These are phyloP conservation scores for Syrrhaptes paradoxus DNA, from an alignment of 2,113 vertebrate species.

Conservation along the genomic window DNA sequence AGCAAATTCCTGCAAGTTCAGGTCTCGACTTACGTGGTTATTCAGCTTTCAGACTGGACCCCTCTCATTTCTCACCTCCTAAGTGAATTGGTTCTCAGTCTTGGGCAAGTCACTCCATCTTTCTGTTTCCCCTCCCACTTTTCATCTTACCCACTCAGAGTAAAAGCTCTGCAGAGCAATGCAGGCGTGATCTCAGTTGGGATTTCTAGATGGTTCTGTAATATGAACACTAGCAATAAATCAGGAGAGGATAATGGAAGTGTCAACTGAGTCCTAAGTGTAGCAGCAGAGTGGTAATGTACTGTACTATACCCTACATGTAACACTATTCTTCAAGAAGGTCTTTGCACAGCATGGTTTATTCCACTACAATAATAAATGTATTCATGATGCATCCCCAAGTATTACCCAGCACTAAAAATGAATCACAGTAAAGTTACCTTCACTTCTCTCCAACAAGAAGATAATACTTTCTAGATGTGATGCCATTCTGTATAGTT, in stretches of 20 bases:
- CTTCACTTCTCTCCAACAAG: slow-evolving; percentile 45
- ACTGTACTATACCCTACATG: neutral
- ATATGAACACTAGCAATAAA: slow-evolving; percentile 42
- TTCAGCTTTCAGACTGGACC: neutral
- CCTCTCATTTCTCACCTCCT: neutral
- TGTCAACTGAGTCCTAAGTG: slow-evolving; percentile 25
- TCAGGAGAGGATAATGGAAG: slow-evolving; percentile 54
- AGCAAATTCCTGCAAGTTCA: neutral
- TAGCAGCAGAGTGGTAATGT: slow-evolving; percentile 38
- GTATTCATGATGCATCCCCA: slow-evolving; percentile 41
- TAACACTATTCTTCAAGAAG: slow-evolving; percentile 17
- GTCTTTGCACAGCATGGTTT: slow-evolving; percentile 33
- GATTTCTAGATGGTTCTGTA: slow-evolving; percentile 53
- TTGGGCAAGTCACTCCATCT: neutral
- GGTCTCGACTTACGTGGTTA: neutral
- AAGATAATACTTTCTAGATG: slow-evolving; percentile 65
- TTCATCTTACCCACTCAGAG: neutral
- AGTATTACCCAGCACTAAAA: slow-evolving; percentile 37
- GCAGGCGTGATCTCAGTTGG: neutral
- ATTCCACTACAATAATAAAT: slow-evolving; percentile 53
- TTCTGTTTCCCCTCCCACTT: neutral
- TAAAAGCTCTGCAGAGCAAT: slow-evolving; percentile 26
- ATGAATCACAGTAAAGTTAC: slow-evolving; percentile 72
- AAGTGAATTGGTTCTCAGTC: neutral
- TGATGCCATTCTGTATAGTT: slow-evolving; percentile 42